A percentile compares a stretch with the other conserved stretches of the same genome.
Conservation (phyloP, 2,888 invertebrate genomes). For the Nezara viridula region DNA sequence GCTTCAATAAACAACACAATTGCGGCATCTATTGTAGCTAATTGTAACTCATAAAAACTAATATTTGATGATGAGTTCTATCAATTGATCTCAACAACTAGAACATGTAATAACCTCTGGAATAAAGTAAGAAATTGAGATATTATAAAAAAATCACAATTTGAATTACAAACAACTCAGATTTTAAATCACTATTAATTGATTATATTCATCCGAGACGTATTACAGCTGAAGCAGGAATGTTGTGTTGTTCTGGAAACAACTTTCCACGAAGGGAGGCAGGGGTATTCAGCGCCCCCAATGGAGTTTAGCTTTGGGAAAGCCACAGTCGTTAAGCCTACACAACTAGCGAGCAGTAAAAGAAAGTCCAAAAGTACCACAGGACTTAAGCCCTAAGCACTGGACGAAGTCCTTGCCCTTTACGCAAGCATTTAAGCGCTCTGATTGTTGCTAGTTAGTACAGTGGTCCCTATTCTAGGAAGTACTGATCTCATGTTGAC, state of each 20-base stretch:
- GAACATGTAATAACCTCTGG: too few species aligned
- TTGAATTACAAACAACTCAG: too few species aligned
- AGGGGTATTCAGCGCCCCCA: not conserved
- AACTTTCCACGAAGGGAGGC: not conserved
- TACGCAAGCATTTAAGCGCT: not conserved
- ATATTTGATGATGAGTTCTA: too few species aligned
- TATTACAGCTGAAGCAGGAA: not conserved
- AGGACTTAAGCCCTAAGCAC: not conserved
- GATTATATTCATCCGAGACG: not conserved
- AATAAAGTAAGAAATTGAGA: too few species aligned
- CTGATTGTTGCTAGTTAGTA: not conserved
- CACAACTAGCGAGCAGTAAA: conserved; percentile 14
- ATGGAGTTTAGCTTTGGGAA: not conserved
- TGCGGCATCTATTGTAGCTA: too few species aligned
- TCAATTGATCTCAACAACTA: too few species aligned
- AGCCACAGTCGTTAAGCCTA: conserved; percentile 7
- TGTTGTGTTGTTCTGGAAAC: not conserved
- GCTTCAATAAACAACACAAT: too few species aligned
- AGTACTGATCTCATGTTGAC: not conserved
- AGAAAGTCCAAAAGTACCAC: not conserved
- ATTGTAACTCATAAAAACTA: too few species aligned
- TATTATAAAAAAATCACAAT: too few species aligned
- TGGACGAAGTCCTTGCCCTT: not conserved
- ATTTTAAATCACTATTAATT: not conserved
- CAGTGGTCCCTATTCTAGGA: not conserved